Base-by-base conservation (phyloP, 2,797 vertebrate genomes). In the Numenius phaeopus region DNA sequence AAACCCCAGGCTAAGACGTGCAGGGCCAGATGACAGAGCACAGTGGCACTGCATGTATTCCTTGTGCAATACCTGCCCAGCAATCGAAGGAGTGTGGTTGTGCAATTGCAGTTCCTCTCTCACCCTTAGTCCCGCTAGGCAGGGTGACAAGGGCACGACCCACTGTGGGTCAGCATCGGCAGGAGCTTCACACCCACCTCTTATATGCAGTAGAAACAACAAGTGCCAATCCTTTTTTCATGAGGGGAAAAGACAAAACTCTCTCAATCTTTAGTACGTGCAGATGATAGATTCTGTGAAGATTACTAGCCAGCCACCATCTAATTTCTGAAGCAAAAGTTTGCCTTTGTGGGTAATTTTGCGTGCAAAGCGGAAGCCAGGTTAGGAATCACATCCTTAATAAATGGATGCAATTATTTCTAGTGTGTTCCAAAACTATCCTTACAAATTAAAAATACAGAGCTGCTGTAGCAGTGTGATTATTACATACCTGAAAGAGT, bases 401-500 rank as follows among this genome's bases (percentile, higher is more conserved):
- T 52, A 84, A 75, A 57, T 4, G 5, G 18, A 61, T 65, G 42
- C 20, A 15, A 57, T 73, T 39, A 32, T 72, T 70, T 76, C 54
- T 42, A 40, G 4, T 22, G 24, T 26, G 29, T 67, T 82, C 52
- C 39, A 79, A 89, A 73, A 61, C 16, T 19, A 67, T 16, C 30
- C n/a, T 40, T 88, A 46, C 4, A 10, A 59, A 66, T 62, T 47
- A 47, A 83, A 93, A 89, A 55, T 11, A n/a, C 22, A 27, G 39
- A 81, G 16, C 26, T 81, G 30, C 30, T 91, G 19, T n/a, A 96
- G 39, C 75, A 67, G 50, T 46, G 46, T 7, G 4, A 39, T 89
- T 52, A 89, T 29, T 18, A 34, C 85, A 58, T 87, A 99, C 99
- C 98, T 99, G 99, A 96, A 99, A 99, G 83, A 99, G 99, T 98